A percentile compares a stretch with the other conserved stretches of the same genome.
These are phyloP conservation scores for Parazoanthus darwini DNA, from an alignment of 92 coral and sea anemone genomes.

Conservation along the genomic window DNA sequence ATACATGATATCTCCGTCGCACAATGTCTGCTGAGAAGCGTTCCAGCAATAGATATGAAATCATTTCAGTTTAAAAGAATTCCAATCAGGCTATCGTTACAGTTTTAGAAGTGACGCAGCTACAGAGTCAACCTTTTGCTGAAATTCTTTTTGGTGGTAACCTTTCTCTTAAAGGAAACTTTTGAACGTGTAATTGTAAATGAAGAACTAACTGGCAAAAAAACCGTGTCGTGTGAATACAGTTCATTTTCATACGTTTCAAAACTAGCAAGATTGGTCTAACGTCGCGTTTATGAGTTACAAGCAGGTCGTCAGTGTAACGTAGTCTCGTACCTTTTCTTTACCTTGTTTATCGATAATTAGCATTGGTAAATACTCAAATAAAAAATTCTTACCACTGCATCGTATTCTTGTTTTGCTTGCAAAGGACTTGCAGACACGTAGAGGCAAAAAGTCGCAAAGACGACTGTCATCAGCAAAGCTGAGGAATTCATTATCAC, in stretches of 20 bases:
- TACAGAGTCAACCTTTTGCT: no score
- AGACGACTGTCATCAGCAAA: background rate
- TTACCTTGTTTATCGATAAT: background rate
- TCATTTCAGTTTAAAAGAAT: background rate
- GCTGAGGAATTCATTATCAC: background rate
- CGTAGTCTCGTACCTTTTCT: background rate
- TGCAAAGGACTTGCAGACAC: constrained; percentile 4
- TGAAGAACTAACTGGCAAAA: no score
- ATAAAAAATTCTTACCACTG: background rate
- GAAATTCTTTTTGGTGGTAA: background rate
- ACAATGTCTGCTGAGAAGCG: background rate
- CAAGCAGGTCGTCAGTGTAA: background rate
- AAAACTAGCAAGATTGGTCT: no score
- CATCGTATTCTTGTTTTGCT: background rate
- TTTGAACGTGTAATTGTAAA: background rate
- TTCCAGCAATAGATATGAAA: background rate
- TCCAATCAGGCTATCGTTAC: background rate
- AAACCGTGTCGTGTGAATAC: no score
- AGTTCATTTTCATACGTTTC: no score
- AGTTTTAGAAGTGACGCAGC: background rate
- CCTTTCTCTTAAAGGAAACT: background rate
- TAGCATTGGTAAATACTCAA: background rate
- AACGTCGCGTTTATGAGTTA: no score
- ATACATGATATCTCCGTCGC: background rate
- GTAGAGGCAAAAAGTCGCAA: background rate